A percentile compares a stretch with the other conserved stretches of the same genome.
These are phyloP conservation scores for Prenolepis imparis DNA, from an alignment of 2,888 invertebrate species.

Conservation along the genomic window DNA sequence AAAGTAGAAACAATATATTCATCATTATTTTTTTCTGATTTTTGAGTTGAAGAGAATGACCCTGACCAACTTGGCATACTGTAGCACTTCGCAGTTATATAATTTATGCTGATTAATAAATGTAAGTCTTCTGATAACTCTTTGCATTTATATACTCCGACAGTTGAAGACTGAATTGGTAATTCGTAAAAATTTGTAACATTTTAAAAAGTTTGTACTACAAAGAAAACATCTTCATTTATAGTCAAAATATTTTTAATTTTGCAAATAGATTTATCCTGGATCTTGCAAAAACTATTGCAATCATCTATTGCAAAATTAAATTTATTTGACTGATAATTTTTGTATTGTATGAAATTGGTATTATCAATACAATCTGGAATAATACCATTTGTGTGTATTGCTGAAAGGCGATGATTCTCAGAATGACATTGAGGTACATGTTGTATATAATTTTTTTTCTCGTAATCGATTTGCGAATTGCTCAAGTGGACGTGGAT, in stretches of 20 bases:
- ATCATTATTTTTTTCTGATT: constrained; percentile 9
- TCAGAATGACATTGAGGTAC: background rate
- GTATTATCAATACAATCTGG: background rate
- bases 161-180: constrained; percentile 9
- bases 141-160: constrained; percentile 1
- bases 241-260: constrained; percentile 1
- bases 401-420: background rate
- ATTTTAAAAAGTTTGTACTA: constrained; percentile 7
- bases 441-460: constrained; percentile 6
- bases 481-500: constrained; percentile 10
- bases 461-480: constrained; percentile 6
- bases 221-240: constrained; percentile 7
- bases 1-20: constrained; percentile 8
- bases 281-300: background rate
- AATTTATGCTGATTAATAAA: constrained; percentile 1
- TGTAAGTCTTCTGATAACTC: background rate
- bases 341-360: background rate
- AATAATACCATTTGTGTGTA: background rate
- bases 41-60: background rate
- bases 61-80: constrained; percentile 1
- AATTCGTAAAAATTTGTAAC: constrained; percentile 1
- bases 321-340: constrained; percentile 1
- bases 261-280: background rate
- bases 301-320: constrained; percentile 3
- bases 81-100: constrained; percentile 4